These are phyloP conservation scores for Augiades crinisus DNA, from an alignment of 2,888 invertebrate species.

Conservation along the genomic window DNA sequence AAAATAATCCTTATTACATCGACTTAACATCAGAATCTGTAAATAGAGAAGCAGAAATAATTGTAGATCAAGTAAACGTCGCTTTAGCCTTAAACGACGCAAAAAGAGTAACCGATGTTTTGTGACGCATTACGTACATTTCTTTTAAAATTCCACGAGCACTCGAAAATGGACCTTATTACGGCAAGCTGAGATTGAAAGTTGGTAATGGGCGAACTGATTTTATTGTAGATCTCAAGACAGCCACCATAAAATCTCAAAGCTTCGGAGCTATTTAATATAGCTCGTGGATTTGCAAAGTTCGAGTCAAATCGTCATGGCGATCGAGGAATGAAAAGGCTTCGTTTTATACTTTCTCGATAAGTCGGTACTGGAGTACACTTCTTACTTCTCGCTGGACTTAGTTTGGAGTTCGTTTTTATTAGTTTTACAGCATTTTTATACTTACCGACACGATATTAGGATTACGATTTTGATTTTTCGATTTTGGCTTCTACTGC, in stretches of 20 bases:
- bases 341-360: slow-evolving; percentile 23
- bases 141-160: slow-evolving; percentile 28
- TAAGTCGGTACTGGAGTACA: slow-evolving; percentile 13
- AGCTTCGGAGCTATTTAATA: slow-evolving; percentile 47
- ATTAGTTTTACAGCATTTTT: slow-evolving; percentile 3
- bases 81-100: slow-evolving; percentile 15
- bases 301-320: slow-evolving; percentile 32
- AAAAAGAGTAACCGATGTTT: slow-evolving; percentile 44
- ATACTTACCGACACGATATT: neutral
- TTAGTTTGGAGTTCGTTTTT: slow-evolving; percentile 17
- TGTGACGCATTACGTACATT: slow-evolving; percentile 45
- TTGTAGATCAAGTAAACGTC: slow-evolving; percentile 18
- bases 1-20: slow-evolving; percentile 13
- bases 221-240: slow-evolving; percentile 45
- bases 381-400: slow-evolving; percentile 11
- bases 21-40: slow-evolving; percentile 7
- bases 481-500: no score
- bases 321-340: slow-evolving; percentile 27
- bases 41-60: slow-evolving; percentile 16
- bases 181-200: slow-evolving; percentile 29
- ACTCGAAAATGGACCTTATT: slow-evolving; percentile 31
- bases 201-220: slow-evolving; percentile 26
- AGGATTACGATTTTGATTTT: neutral
- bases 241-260: slow-evolving; percentile 46
- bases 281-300: slow-evolving; percentile 37